Conservation (phyloP, 2,888 invertebrate species). For the Arctia plantaginis region DNA sequence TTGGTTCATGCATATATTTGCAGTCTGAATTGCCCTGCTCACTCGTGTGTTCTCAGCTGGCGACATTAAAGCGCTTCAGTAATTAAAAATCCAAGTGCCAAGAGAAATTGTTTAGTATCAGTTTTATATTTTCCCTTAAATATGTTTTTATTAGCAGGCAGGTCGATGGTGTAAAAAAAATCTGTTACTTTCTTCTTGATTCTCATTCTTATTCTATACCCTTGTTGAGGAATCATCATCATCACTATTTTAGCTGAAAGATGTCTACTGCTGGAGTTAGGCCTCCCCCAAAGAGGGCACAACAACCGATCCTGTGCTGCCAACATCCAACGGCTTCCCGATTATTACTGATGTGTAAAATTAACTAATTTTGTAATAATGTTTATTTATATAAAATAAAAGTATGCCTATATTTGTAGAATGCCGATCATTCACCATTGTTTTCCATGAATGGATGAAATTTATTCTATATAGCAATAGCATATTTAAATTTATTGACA, state of each 20-base stretch:
- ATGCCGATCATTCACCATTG: no score
- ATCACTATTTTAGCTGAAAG: no score
- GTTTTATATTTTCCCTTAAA: neutral
- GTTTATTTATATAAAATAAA: no score
- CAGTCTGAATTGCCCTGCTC: neutral
- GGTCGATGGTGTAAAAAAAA: neutral
- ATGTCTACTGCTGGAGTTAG: no score
- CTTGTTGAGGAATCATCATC: no score
- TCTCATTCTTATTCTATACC: neutral
- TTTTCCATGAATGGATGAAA: neutral
- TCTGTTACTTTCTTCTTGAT: neutral
- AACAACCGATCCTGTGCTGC: no score
- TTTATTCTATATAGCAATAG: neutral
- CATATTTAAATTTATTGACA: neutral
- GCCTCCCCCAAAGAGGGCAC: no score
- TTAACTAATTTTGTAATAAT: no score
- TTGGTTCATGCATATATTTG: neutral
- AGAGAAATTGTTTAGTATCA: neutral
- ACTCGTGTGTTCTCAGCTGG: constrained; percentile 1
- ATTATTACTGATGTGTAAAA: no score
- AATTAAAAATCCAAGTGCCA: neutral
- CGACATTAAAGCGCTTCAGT: neutral
- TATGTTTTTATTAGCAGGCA: neutral
- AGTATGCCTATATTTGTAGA: no score
- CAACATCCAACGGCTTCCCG: no score